These are phyloP conservation scores for Drosophila birchii DNA, from an alignment of 2,888 invertebrate species.

Conservation along the genomic window DNA sequence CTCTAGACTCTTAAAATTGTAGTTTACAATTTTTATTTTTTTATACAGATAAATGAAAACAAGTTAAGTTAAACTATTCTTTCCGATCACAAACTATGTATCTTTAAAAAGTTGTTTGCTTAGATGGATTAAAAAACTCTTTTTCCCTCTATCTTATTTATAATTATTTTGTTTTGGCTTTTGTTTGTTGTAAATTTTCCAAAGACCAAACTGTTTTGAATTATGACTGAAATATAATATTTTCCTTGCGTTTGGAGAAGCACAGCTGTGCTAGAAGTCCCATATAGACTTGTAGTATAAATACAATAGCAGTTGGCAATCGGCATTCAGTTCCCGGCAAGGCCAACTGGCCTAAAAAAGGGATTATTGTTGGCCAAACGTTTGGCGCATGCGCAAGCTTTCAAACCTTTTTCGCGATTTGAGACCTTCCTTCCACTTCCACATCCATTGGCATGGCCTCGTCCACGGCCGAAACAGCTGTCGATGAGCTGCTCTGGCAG, in stretches of 20 bases:
- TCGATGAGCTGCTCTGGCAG: conserved; percentile 44
- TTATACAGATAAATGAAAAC: too few species aligned
- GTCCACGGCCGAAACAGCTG: conserved; percentile 36
- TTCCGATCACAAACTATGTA: too few species aligned
- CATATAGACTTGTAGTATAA: not conserved
- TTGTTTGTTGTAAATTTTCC: not conserved
- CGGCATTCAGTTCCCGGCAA: conserved; percentile 34
- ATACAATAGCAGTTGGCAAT: conserved; percentile 39
- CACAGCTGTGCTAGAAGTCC: conserved; percentile 1
- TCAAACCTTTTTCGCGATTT: conserved; percentile 79
- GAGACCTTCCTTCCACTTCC: conserved; percentile 57
- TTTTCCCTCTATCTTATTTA: not conserved
- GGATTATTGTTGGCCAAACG: conserved; percentile 48
- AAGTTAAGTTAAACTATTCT: too few species aligned
- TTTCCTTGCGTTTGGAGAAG: not conserved
- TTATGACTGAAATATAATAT: conserved; percentile 4
- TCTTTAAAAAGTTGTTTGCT: too few species aligned
- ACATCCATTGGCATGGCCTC: conserved; percentile 30
- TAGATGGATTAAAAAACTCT: not conserved
- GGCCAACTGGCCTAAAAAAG: conserved; percentile 35
- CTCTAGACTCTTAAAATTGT: too few species aligned
- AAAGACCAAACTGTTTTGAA: too few species aligned
- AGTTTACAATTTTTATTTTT: too few species aligned
- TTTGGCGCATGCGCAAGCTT: conserved; percentile 77
- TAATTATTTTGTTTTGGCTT: too few species aligned